Percentiles rank a stretch among this genome's conserved stretches.
phyloP scores from a whole-genome alignment of 2,888 invertebrate species.

The Eulithis prunata region DNA sequence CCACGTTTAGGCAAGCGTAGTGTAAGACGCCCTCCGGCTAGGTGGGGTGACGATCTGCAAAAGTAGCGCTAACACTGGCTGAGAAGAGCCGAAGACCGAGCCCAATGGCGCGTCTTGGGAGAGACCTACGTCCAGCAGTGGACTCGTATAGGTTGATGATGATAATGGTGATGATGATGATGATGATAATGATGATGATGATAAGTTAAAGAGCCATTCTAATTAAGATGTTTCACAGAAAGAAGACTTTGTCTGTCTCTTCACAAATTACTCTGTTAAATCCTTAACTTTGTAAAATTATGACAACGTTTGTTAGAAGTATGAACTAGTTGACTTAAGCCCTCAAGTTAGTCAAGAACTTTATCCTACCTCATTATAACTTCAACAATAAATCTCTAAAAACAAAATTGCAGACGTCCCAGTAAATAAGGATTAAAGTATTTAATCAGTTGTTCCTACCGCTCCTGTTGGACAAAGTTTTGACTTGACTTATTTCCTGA shows the following conservation, averaged over 20 bases:
- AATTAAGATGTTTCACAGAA: neutral
- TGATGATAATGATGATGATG: too few species aligned
- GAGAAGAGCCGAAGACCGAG: too few species aligned
- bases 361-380: constrained; percentile 67
- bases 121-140: too few species aligned
- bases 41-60: too few species aligned
- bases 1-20: too few species aligned
- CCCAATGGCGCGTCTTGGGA: too few species aligned
- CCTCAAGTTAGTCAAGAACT: constrained; percentile 48
- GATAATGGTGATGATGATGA: too few species aligned
- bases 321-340: constrained; percentile 28
- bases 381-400: constrained; percentile 71
- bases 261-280: neutral
- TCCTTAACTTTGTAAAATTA: constrained; percentile 9
- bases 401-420: constrained; percentile 71
- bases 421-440: constrained; percentile 81
- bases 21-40: too few species aligned
- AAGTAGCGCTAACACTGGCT: too few species aligned
- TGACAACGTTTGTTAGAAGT: constrained; percentile 13
- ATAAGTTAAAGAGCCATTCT: too few species aligned
- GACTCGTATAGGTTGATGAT: too few species aligned
- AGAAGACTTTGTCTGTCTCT: neutral
- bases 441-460: constrained; percentile 75
- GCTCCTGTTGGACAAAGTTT: constrained; percentile 70
- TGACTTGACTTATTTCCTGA: constrained; percentile 73